These are phyloP conservation scores for Drosophila leonis DNA, from an alignment of 2,888 invertebrate species.

Conservation along the genomic window DNA sequence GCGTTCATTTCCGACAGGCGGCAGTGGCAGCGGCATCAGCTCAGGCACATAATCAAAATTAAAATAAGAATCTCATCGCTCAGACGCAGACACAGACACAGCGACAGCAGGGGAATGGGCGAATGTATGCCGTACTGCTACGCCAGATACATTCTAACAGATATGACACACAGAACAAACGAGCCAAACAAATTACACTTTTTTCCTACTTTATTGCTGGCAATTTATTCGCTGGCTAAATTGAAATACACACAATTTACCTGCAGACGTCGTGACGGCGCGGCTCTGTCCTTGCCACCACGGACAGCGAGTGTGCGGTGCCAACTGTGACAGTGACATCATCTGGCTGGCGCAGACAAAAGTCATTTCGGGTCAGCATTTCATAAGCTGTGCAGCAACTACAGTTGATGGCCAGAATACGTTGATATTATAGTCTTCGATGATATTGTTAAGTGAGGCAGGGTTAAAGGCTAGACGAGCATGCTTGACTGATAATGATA, in stretches of 20 bases:
- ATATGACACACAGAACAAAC: constrained; percentile 78
- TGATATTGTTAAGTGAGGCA: constrained; percentile 42
- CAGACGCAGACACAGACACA: constrained; percentile 64
- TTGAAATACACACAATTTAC: constrained; percentile 79
- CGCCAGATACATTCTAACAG: constrained; percentile 70
- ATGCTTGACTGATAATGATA: neutral
- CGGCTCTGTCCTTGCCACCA: constrained; percentile 35
- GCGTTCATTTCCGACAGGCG: constrained; percentile 52
- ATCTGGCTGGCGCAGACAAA: constrained; percentile 46
- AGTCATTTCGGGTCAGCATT: constrained; percentile 51
- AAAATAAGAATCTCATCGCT: constrained; percentile 80
- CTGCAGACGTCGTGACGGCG: constrained; percentile 57
- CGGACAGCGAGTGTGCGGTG: constrained; percentile 6
- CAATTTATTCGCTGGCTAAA: constrained; percentile 77
- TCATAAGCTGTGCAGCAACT: constrained; percentile 18
- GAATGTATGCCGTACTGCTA: neutral
- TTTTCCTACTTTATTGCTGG: constrained; percentile 73
- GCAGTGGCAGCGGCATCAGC: constrained; percentile 5
- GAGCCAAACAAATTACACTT: constrained; percentile 79
- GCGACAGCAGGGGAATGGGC: neutral
- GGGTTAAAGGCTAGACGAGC: neutral
- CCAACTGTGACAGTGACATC: constrained; percentile 66
- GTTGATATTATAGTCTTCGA: constrained; percentile 23
- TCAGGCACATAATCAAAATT: constrained; percentile 75
- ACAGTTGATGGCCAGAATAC: neutral